Percentiles rank a stretch among this genome's conserved stretches.
Evolutionary conservation across 2,113 vertebrate genomes (phyloP).

Genomic region (Hippopotamus amphibius): DNA sequence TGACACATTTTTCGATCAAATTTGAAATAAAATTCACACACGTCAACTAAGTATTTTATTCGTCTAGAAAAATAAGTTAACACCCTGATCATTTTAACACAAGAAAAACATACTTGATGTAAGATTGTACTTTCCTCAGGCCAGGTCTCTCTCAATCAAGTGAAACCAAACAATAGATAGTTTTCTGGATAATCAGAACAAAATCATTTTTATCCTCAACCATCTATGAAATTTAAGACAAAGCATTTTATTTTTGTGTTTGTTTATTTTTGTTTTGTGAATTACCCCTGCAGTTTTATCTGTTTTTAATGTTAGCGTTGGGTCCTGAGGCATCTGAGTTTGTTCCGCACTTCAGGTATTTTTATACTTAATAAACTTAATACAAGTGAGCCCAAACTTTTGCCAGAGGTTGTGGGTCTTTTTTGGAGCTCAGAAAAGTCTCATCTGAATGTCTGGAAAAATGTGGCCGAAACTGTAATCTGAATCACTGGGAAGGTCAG

Average conservation of each 20-base stretch:
- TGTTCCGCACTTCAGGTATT: background rate
- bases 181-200: background rate
- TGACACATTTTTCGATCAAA: background rate
- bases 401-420: background rate
- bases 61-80: conserved; percentile 2
- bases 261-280: background rate
- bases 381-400: background rate
- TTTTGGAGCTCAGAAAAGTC: background rate
- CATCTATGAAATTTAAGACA: background rate
- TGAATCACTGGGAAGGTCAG: background rate
- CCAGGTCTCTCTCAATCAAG: background rate
- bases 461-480: background rate
- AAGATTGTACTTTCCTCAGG: background rate
- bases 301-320: background rate
- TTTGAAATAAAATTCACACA: conserved; percentile 9
- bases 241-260: background rate
- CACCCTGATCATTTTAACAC: background rate
- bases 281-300: background rate
- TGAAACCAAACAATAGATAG: background rate
- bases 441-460: background rate
- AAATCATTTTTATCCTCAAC: background rate
- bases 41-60: background rate
- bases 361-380: background rate
- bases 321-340: background rate
- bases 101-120: background rate